Evolutionary conservation across 2,797 vertebrate species (phyloP), one percentile per base, ranked within the genome.

Genomic region (Macropodus opercularis): DNA sequence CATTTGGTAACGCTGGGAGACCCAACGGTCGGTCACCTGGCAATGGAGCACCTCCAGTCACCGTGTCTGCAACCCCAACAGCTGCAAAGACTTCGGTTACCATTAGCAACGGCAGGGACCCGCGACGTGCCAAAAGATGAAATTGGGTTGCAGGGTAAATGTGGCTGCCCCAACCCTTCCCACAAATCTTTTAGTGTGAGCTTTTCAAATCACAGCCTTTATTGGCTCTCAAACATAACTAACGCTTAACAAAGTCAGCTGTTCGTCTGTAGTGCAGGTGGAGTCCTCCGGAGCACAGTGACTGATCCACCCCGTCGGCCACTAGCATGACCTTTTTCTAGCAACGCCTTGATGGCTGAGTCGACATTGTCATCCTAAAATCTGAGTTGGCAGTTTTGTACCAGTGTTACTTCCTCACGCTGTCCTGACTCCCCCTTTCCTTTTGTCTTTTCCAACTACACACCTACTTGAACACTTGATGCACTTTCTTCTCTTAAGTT

Each of bases 51-150:
- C 66, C 89, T 15, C 66, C 77, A 3, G 75, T 57, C 26, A 77
- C 85, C 2, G 82, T 51, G 18, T 79, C 85, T 10, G 90, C 79
- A 55, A 70, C 92, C 35, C 70, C 91, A 23, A 72, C 87, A 53
- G 70, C 86, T 0, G 66, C 89, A 64, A 96, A 95, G 73, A 92
- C 94, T 77, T 89, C 89, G 23, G 89, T 91, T 73, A 93, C 91
- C 83, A 93, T 98, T 83, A 97, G 94, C 90, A 99, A 96, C 17
- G 95, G 96, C 93, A 95, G 97, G 90, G 98, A 99, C 76, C 97
- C 97, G 56, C 93, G 97, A 69, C 95, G 95, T 90, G 95, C 94
- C 80, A 98, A 98, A 85, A 98, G 98, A 99, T 99, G 93, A 99
- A 90, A 89, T 29, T n/a, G 18, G 69, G 55, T 15, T 43, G 13